phyloP scores from a whole-genome alignment of 92 coral and sea anemone genomes.

The Micromussa lordhowensis region DNA sequence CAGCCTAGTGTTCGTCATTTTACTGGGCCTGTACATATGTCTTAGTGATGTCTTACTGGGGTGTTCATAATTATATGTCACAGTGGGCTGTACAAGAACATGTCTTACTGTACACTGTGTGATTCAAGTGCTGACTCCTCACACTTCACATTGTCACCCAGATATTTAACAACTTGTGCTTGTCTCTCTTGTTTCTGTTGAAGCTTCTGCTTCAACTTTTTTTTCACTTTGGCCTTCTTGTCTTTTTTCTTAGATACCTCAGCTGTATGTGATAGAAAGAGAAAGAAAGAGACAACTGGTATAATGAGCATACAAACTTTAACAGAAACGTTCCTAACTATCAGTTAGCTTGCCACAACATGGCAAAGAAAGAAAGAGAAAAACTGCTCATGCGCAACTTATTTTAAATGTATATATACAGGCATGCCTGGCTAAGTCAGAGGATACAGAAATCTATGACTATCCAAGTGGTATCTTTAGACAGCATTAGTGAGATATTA shows the following conservation, averaged over 20 bases:
- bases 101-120: slow-evolving; percentile 25
- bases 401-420: neutral
- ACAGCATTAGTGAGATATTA: neutral
- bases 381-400: neutral
- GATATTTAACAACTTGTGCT: slow-evolving; percentile 13
- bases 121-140: slow-evolving; percentile 20
- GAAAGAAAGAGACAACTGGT: neutral
- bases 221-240: slow-evolving; percentile 89
- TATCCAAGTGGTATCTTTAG: too few relatives aligned
- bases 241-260: slow-evolving; percentile 89
- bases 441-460: neutral
- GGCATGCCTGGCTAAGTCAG: neutral
- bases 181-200: slow-evolving; percentile 90
- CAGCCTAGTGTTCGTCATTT: too few relatives aligned
- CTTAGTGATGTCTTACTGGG: too few relatives aligned
- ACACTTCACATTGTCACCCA: neutral
- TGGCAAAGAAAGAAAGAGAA: too few relatives aligned
- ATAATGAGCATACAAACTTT: too few relatives aligned
- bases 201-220: slow-evolving; percentile 85
- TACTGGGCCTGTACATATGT: too few relatives aligned
- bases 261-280: neutral
- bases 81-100: neutral
- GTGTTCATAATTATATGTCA: neutral
- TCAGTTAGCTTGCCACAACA: neutral
- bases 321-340: too few relatives aligned